Percentiles rank a stretch among this genome's conserved stretches.
These are phyloP conservation scores for Oscarella lobularis DNA, from an alignment of 37 sponge, comb jelly and placozoan species.

Conservation along the genomic window DNA sequence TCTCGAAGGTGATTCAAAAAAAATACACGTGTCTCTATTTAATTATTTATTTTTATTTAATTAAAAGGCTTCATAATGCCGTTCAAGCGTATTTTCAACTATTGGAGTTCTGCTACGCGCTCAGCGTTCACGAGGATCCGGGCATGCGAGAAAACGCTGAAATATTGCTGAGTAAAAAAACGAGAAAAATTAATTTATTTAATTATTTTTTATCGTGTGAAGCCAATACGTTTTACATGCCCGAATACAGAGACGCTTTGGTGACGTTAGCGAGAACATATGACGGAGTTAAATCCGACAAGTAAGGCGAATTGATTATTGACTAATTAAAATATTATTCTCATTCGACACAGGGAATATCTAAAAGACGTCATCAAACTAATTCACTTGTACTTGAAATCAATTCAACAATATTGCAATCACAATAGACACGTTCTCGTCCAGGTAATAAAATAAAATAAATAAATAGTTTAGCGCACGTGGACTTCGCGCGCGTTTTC, in stretches of 20 bases:
- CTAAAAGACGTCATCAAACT: slow-evolving; percentile 56
- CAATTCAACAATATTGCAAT: slow-evolving; percentile 50
- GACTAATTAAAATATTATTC: no score
- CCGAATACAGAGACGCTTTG: slow-evolving; percentile 81
- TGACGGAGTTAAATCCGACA: slow-evolving; percentile 8
- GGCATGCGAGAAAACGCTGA: slow-evolving; percentile 50
- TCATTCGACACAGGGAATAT: slow-evolving; percentile 23
- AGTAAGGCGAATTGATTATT: no score
- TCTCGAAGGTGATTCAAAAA: no score
- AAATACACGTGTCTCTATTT: no score
- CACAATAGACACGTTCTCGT: slow-evolving; percentile 33
- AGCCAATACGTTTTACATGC: slow-evolving; percentile 76
- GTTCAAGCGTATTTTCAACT: slow-evolving; percentile 70
- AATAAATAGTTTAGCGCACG: no score
- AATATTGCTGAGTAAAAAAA: slow-evolving; percentile 62
- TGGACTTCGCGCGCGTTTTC: no score
- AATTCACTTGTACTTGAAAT: slow-evolving; percentile 52
- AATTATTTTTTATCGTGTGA: not conserved
- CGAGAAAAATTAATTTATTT: not conserved
- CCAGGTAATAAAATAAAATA: slow-evolving; percentile 35
- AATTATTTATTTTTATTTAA: no score
- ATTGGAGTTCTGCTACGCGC: slow-evolving; percentile 49
- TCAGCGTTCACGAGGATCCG: slow-evolving; percentile 40
- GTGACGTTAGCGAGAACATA: slow-evolving; percentile 55
- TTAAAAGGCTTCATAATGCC: slow-evolving; percentile 64